Base-by-base conservation (phyloP, 2,888 invertebrate species). In the Leptinotarsa juncta region DNA sequence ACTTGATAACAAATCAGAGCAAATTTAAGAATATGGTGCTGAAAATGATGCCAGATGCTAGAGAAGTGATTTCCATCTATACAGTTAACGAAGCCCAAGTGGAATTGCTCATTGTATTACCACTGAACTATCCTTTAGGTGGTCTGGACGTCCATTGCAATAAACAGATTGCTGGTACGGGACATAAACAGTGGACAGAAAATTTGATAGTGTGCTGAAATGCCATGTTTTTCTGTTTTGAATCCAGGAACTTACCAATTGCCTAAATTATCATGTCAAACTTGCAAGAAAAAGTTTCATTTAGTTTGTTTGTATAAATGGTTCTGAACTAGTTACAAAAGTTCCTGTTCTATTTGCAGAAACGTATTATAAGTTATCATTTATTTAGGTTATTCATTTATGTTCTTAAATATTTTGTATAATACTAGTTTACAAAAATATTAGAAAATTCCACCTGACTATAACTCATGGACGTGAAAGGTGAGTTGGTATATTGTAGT, bases 251-350 rank as follows among this genome's bases (percentile, higher is more conserved):
- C 93, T 69, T 95, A 95, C 83, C 94, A 94, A 84, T 90, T 98
- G 87, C 98, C 99, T 23, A 93, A 93, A 88, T 89, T 95, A 71
- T 91, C 91, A 5, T 99, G 99, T 89, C 93, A 92, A 84, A 96
- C 95, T 42, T 99, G 99, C 90, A 93, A 93, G 85, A 98, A 99
- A 90, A 96, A 95, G 87, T 99, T 97, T 89, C 99, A 99, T 89
- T 93, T 94, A 15, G 91, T 92, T 15, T 99, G 99, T 88, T 89
- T 99, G 90, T 97, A 96, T 88, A 97, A 97, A 90, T 99, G 99
- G 99, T 98, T 99, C 89, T 92, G 91, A 79, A 95, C 97, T 1
- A 97, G 97, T 88, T 94, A 94, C 88, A 97, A 97, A 87, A 94
- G 97, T 20, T 95, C 95, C 42, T 99, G 99, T 86, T 98, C 99